These are phyloP conservation scores for Leucania comma DNA, from an alignment of 2,888 invertebrate species.

Conservation along the genomic window DNA sequence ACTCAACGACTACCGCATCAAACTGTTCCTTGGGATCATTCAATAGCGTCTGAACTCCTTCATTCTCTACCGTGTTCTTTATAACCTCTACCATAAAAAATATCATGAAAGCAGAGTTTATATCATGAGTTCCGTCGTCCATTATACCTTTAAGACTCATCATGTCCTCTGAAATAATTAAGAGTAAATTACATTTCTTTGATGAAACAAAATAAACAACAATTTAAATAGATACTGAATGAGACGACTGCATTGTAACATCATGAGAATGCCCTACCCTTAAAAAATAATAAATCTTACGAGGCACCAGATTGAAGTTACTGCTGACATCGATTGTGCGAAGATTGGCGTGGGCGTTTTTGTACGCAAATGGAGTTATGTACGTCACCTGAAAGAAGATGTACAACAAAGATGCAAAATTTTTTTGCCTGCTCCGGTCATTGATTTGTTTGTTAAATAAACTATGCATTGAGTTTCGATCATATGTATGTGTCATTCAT, in stretches of 20 bases:
- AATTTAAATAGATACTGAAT: neutral
- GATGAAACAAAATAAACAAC: neutral
- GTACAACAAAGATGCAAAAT: neutral
- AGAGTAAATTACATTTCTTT: neutral
- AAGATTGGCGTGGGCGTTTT: conserved; percentile 67
- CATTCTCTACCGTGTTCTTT: conserved; percentile 53
- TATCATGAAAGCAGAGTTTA: neutral
- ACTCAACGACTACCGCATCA: conserved; percentile 74
- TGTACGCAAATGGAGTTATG: conserved; percentile 68
- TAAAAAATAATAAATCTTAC: conserved; percentile 51
- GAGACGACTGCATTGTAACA: neutral
- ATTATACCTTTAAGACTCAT: conserved; percentile 24
- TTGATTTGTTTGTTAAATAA: too few relatives aligned
- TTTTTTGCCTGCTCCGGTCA: neutral
- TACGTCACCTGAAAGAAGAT: conserved; percentile 72
- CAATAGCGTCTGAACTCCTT: conserved; percentile 66
- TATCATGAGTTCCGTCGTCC: neutral
- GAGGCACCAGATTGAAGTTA: conserved; percentile 56
- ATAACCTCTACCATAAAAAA: conserved; percentile 42
- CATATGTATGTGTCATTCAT: too few relatives aligned
- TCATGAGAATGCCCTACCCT: neutral
- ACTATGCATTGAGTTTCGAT: too few relatives aligned
- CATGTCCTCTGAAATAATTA: conserved; percentile 22
- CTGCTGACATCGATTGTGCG: conserved; percentile 72
- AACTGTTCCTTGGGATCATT: conserved; percentile 69